Conservation (phyloP, 2,113 vertebrate species). For the Lagenorhynchus albirostris region DNA sequence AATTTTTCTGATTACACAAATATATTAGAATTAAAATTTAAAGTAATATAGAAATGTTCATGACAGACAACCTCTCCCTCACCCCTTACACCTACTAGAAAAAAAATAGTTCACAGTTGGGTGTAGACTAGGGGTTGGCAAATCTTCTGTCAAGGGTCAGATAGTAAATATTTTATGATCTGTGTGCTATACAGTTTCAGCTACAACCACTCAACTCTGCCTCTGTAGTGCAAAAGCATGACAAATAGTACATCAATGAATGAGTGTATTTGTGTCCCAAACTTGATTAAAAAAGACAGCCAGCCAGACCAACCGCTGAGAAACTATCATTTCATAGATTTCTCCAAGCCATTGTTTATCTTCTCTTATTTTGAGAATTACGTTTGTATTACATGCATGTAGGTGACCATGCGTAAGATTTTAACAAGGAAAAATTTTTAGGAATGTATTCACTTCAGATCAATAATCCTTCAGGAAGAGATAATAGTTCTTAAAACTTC, state of each 20-base stretch:
- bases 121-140: not conserved
- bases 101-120: not conserved
- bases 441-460: not conserved
- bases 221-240: not conserved
- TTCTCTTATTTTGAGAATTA: not conserved
- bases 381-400: not conserved
- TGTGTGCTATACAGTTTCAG: not conserved
- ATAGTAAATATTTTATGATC: not conserved
- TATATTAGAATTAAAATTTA: not conserved
- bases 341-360: not conserved
- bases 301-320: not conserved
- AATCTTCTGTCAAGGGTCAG: not conserved
- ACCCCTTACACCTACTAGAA: not conserved
- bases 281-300: not conserved
- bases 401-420: not conserved
- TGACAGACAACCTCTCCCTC: not conserved
- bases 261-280: not conserved
- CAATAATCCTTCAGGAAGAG: not conserved
- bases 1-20: constrained; percentile 34
- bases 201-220: not conserved
- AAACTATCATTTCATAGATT: not conserved
- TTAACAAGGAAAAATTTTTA: not conserved
- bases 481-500: not conserved
- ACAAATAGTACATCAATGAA: not conserved
- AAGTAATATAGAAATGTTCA: not conserved